A percentile compares a stretch with the other conserved stretches of the same genome.
Evolutionary conservation across 1,140 invertebrate species (phyloP).

Genomic region (Drosophila littoralis): DNA sequence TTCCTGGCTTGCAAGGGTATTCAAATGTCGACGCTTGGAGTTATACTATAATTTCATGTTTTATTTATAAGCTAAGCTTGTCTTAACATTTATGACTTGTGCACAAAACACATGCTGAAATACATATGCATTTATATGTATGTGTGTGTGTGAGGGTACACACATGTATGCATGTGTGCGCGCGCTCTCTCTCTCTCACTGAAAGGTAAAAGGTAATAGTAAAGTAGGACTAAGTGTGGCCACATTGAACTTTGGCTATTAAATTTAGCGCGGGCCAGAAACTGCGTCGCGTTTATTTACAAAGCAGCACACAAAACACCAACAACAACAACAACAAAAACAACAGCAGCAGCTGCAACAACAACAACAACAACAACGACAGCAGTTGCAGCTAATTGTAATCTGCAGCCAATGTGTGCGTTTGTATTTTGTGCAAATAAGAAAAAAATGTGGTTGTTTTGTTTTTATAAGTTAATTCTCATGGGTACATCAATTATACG

Average conservation of each 20-base stretch:
- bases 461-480: constrained; percentile 7
- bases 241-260: constrained; percentile 71
- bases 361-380: constrained; percentile 21
- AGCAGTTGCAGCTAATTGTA: constrained; percentile 35
- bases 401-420: constrained; percentile 38
- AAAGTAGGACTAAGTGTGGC: constrained; percentile 38
- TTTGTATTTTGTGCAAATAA: constrained; percentile 44
- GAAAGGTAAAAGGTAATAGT: constrained; percentile 32
- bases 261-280: constrained; percentile 67
- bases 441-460: constrained; percentile 53
- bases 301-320: constrained; percentile 41
- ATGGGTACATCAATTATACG: constrained; percentile 54
- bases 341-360: constrained; percentile 35
- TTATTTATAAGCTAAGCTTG: constrained; percentile 23
- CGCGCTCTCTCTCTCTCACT: neutral
- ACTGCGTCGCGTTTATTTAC: constrained; percentile 72
- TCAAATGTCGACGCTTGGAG: neutral
- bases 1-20: neutral
- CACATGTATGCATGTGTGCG: neutral
- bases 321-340: constrained; percentile 36
- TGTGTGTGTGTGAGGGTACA: neutral
- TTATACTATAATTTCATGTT: neutral
- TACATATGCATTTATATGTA: neutral
- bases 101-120: constrained; percentile 11
- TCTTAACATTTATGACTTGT: constrained; percentile 23